phyloP scores from a whole-genome alignment of 2,797 vertebrate species.

The Eupleurogrammus muticus region DNA sequence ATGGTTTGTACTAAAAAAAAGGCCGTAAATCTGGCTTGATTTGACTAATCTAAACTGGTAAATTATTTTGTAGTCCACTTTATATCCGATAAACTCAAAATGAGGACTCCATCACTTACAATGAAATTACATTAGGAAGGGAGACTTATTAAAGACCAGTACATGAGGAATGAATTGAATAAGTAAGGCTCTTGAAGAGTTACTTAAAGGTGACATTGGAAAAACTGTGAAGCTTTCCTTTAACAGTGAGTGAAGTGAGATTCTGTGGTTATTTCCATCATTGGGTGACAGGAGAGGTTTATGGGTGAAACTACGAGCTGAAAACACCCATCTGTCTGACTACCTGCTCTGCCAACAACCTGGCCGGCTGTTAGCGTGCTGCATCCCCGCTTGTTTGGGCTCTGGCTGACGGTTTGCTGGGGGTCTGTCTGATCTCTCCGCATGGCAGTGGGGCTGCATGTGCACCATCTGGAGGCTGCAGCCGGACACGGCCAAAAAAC shows the following conservation, averaged over 20 bases:
- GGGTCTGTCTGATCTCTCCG: conserved; percentile 12
- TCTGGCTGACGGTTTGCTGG: conserved; percentile 16
- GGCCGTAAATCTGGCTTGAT: too few relatives aligned
- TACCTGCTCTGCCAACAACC: conserved; percentile 18
- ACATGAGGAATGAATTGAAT: too few relatives aligned
- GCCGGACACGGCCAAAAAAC: conserved; percentile 59
- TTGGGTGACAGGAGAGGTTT: neutral
- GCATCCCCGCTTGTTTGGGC: conserved; percentile 26
- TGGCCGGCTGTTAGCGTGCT: conserved; percentile 13
- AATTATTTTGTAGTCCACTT: too few relatives aligned
- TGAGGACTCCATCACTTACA: too few relatives aligned
- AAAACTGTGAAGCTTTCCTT: too few relatives aligned
- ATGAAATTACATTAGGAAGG: too few relatives aligned
- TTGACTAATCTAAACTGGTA: too few relatives aligned
- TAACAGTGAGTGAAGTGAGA: neutral
- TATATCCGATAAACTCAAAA: too few relatives aligned
- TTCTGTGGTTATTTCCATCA: conserved; percentile 4
- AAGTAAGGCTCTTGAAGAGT: too few relatives aligned
- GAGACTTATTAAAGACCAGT: too few relatives aligned
- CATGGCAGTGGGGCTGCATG: conserved; percentile 22
- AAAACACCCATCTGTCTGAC: conserved; percentile 14
- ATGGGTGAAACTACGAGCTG: conserved; percentile 6
- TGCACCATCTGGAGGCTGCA: conserved; percentile 70
- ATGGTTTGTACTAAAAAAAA: too few relatives aligned
- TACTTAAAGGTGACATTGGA: too few relatives aligned